phyloP scores from a whole-genome alignment of 23 tunicate species.

The Oikopleura vanhoeffeni region DNA sequence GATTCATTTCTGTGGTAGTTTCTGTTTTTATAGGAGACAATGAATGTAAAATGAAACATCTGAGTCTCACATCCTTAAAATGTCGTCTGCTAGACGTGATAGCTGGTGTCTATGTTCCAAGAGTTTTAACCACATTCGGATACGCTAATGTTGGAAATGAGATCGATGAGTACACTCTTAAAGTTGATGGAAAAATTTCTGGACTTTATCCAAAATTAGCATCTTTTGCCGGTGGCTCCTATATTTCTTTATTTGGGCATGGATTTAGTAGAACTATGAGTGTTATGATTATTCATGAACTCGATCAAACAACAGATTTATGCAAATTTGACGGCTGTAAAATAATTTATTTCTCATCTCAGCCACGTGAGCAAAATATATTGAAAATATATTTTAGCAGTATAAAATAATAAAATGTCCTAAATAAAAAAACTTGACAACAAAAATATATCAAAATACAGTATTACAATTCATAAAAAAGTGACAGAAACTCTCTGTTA shows the following conservation, averaged over 20 bases:
- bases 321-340: neutral
- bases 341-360: neutral
- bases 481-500: no score
- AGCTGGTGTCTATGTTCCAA: neutral
- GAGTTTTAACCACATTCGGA: neutral
- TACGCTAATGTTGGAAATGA: neutral
- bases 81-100: neutral
- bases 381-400: no score
- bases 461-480: no score
- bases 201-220: neutral
- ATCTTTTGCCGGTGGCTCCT: neutral
- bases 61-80: neutral
- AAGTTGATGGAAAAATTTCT: neutral
- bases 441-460: no score
- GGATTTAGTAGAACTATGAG: neutral
- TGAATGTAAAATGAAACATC: neutral
- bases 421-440: no score
- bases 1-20: neutral
- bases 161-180: neutral
- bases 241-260: neutral
- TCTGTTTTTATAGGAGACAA: neutral
- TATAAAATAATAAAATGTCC: no score
- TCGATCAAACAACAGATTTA: neutral
- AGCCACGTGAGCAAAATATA: no score
- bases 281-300: neutral